Evolutionary conservation across 2,888 invertebrate genomes (phyloP).

Genomic region (Epistrophella euchroma): DNA sequence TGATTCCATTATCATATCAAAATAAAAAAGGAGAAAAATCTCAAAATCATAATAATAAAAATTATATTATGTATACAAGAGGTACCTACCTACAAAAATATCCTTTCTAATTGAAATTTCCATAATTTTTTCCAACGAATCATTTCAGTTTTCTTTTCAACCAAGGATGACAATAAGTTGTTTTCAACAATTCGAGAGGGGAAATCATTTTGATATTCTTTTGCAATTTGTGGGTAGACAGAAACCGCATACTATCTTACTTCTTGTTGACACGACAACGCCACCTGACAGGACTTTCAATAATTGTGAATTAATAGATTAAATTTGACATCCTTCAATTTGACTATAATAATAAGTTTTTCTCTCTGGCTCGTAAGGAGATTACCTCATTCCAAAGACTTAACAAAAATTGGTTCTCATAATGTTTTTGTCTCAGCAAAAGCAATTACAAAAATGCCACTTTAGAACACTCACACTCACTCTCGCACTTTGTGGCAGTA

Average conservation of each 20-base stretch:
- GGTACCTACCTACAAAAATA: background rate
- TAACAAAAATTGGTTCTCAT: background rate
- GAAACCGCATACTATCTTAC: too few species aligned
- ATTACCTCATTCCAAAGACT: background rate
- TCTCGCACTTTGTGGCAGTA: background rate
- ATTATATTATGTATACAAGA: background rate
- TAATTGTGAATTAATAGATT: conserved; percentile 1
- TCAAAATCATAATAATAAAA: background rate
- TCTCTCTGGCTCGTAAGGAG: background rate
- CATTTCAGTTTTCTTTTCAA: background rate
- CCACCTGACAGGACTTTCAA: conserved; percentile 10
- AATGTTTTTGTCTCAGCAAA: background rate
- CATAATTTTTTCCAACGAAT: background rate
- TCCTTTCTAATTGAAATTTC: background rate
- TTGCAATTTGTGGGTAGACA: background rate
- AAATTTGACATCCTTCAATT: conserved; percentile 5
- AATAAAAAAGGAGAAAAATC: background rate
- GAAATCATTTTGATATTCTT: background rate
- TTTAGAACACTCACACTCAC: background rate
- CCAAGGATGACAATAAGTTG: background rate
- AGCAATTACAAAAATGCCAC: background rate
- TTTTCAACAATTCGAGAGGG: background rate
- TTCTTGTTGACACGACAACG: background rate
- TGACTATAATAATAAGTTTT: conserved; percentile 1
- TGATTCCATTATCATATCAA: background rate